Evolutionary conservation across 2,888 invertebrate species (phyloP).

Genomic region (Aricia artaxerxes): DNA sequence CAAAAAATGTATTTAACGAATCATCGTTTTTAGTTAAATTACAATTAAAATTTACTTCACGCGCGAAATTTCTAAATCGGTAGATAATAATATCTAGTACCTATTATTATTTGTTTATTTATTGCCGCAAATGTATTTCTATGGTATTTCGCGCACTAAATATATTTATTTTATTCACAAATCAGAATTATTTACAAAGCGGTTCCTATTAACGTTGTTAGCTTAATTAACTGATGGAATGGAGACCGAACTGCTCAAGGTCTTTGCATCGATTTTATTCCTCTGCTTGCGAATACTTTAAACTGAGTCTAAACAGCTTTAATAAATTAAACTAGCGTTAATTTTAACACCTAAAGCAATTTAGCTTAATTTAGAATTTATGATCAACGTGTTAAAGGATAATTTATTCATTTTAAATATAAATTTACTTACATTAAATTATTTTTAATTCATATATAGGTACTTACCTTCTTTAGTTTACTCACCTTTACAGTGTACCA

Average conservation of each 20-base stretch:
- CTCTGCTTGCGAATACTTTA: not conserved
- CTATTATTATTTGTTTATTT: too few relatives aligned
- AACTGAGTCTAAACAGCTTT: not conserved
- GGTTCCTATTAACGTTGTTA: not conserved
- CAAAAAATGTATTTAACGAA: too few relatives aligned
- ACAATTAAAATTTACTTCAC: too few relatives aligned
- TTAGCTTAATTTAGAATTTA: not conserved
- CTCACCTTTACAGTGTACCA: not conserved
- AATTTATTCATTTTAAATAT: not conserved
- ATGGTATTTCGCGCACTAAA: too few relatives aligned
- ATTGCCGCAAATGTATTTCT: too few relatives aligned
- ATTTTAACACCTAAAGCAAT: not conserved
- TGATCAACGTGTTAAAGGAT: not conserved
- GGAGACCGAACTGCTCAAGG: not conserved
- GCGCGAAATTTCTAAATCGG: too few relatives aligned
- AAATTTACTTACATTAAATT: too few relatives aligned
- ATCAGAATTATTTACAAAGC: not conserved
- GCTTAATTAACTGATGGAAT: not conserved
- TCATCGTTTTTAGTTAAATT: too few relatives aligned
- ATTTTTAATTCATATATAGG: too few relatives aligned
- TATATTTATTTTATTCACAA: not conserved
- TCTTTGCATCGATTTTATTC: not conserved
- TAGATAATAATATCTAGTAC: too few relatives aligned
- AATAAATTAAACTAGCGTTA: not conserved
- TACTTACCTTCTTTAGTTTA: not conserved